phyloP scores from a whole-genome alignment of 2,113 vertebrate species.

The Clinocottus analis region DNA sequence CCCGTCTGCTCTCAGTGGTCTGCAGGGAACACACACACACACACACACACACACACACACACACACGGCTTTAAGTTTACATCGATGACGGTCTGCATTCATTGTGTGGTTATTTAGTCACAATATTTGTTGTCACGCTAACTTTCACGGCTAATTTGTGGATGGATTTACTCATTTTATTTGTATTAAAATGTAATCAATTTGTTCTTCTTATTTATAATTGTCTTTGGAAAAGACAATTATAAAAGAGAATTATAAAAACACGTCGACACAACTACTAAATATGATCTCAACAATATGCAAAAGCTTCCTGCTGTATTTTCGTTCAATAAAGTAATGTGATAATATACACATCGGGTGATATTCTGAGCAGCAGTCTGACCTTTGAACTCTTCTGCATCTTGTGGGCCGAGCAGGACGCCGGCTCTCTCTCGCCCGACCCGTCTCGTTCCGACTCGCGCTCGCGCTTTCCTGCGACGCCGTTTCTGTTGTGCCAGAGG shows the following conservation, averaged over 20 bases:
- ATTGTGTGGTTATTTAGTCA: not conserved
- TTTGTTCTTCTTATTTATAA: not conserved
- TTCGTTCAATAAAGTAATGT: not conserved
- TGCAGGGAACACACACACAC: conserved; percentile 30
- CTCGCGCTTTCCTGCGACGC: conserved; percentile 78
- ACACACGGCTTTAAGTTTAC: too few species aligned
- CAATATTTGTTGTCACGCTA: not conserved
- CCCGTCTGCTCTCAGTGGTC: conserved; percentile 64
- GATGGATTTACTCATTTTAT: not conserved
- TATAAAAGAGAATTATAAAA: too few species aligned
- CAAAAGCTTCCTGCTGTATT: not conserved
- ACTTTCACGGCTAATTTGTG: not conserved
- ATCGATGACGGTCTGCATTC: not conserved
- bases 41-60: too few species aligned
- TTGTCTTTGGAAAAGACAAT: too few species aligned
- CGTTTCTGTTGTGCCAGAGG: conserved; percentile 64
- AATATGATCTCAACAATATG: not conserved
- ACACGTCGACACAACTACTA: not conserved
- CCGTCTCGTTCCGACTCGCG: conserved; percentile 76
- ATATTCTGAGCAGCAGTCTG: not conserved
- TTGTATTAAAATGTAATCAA: too few species aligned
- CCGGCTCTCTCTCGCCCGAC: conserved; percentile 62
- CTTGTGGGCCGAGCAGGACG: conserved; percentile 73
- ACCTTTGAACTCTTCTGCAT: conserved; percentile 80
- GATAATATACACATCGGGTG: not conserved